These are phyloP conservation scores for Tragelaphus buxtoni DNA, from an alignment of 2,113 vertebrate species.

Conservation along the genomic window DNA sequence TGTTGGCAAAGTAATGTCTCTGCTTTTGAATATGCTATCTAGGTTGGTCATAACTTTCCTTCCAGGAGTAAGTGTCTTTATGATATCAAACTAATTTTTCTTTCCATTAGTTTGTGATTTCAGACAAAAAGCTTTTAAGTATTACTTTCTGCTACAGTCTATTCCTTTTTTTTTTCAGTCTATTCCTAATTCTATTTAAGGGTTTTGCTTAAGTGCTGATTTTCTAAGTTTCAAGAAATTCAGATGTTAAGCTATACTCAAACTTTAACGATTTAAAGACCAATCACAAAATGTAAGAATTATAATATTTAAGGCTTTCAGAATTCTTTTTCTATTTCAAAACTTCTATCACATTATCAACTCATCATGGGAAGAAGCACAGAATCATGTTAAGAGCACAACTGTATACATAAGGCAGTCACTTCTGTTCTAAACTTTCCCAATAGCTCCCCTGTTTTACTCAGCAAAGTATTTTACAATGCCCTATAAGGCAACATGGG, in stretches of 20 bases:
- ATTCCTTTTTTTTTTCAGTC: neutral
- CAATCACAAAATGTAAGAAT: neutral
- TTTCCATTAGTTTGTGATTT: conserved; percentile 13
- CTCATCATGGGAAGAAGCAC: neutral
- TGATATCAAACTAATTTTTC: conserved; percentile 32
- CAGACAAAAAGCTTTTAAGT: neutral
- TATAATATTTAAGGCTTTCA: neutral
- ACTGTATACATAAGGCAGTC: neutral
- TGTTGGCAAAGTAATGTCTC: too few relatives aligned
- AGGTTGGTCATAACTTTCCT: too few relatives aligned
- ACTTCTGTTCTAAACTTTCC: neutral
- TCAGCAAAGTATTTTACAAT: neutral
- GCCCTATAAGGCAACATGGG: neutral
- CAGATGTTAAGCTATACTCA: neutral
- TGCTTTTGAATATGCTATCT: too few relatives aligned
- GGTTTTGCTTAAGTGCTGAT: neutral
- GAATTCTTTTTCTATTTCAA: neutral
- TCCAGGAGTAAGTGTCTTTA: too few relatives aligned
- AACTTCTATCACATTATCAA: neutral
- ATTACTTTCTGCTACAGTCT: neutral
- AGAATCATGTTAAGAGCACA: neutral
- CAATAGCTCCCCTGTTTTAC: neutral
- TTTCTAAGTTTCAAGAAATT: neutral
- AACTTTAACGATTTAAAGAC: neutral
- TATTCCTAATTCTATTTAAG: neutral